These are phyloP conservation scores for Odontocolon sp. DNA, from an alignment of 2,888 invertebrate species.

Conservation along the genomic window DNA sequence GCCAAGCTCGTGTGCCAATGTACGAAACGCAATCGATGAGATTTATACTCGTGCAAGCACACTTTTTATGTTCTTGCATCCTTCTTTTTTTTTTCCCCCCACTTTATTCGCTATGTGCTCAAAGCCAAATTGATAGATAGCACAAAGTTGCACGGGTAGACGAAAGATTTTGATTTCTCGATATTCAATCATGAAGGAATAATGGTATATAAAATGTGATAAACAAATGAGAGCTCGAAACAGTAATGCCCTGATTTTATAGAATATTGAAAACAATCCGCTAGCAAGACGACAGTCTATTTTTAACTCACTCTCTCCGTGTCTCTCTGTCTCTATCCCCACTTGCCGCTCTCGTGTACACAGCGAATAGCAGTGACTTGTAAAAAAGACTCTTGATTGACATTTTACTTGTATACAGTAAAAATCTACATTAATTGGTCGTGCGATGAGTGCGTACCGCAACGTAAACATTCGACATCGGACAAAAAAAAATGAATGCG, in stretches of 20 bases:
- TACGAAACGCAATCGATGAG: constrained; percentile 50
- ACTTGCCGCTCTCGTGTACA: no score
- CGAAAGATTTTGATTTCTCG: no score
- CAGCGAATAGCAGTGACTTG: no score
- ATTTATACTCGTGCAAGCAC: constrained; percentile 58
- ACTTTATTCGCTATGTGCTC: no score
- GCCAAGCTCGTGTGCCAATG: constrained; percentile 57
- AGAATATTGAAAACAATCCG: neutral
- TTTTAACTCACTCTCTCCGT: no score
- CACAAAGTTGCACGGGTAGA: no score
- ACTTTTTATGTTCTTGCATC: neutral
- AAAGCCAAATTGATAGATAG: no score
- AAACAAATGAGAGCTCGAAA: no score
- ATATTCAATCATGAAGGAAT: no score
- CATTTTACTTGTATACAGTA: constrained; percentile 37
- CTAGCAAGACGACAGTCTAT: neutral
- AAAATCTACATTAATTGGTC: constrained; percentile 51
- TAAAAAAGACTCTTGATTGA: constrained; percentile 31
- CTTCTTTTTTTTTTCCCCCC: neutral
- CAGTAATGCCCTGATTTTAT: no score
- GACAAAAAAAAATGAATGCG: constrained; percentile 20
- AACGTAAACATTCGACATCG: constrained; percentile 32
- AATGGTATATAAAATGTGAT: no score
- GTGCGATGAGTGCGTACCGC: constrained; percentile 41
- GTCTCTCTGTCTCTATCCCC: no score